Base-by-base conservation (phyloP, 2,797 vertebrate genomes). In the Oreortyx pictus region DNA sequence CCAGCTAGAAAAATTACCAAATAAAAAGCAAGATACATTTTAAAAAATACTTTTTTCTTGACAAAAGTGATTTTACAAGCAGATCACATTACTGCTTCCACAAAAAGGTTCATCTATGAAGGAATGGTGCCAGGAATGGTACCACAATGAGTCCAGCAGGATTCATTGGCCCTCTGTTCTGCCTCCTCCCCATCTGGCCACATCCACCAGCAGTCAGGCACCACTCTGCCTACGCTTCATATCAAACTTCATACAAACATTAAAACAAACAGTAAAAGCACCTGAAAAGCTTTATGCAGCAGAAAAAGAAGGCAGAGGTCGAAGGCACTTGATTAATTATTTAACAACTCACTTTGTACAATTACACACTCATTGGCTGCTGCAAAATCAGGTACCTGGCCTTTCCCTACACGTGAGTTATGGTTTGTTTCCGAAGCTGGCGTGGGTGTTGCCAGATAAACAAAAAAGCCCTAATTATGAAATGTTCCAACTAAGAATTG, bases 381-480 rank as follows among this genome's bases (percentile, higher is more conserved):
- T 89, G 35, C 88, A 88, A 76, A 81, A 91, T 91, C 61, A 61
- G 65, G 66, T 61, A 87, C 31, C 33, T 79, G 47, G 64, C 67
- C 94, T 94, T 90, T 91, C 77, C 59, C 11, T 78, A 23, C 61
- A 81, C 86, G 84, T 71, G 64, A 44, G 43, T 59, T 88, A 77
- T 60, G 66, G 66, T 52, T 89, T 4, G 0, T 82, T 90, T 94
- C 90, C 93, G 94, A 81, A 94, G 82, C 71, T 33, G 75, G 61
- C 64, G 16, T 82, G 72, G 93, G 62, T 82, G 56, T 75, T 80
- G 25, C 77, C 89, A 65, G 50, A 68, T 88, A 95, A 90, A 73
- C 47, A 41, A 79, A 52, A 60, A 75, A 79, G 82, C 1, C 14
- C 81, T 93, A 88, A 88, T 86, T 72, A 91, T 79, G 94, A 96